phyloP scores from a whole-genome alignment of 1,140 invertebrate species.

The Marisa cornuarietis region DNA sequence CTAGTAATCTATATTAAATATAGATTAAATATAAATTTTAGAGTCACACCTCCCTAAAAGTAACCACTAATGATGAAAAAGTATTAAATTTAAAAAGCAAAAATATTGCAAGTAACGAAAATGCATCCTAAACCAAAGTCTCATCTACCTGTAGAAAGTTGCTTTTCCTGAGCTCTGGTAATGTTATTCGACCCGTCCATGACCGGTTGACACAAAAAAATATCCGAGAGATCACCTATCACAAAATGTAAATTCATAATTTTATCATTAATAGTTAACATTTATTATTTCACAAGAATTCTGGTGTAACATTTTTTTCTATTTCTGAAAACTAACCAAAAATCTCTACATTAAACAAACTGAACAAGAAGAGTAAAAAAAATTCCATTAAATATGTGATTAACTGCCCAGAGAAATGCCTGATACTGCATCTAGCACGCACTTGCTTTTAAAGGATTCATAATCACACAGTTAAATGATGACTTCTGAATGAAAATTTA shows the following conservation, averaged over 20 bases:
- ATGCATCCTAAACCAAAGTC: neutral
- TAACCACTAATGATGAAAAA: too few relatives aligned
- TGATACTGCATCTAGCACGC: too few relatives aligned
- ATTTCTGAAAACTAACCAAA: too few relatives aligned
- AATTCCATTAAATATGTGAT: neutral
- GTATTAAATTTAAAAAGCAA: too few relatives aligned
- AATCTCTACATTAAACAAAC: neutral
- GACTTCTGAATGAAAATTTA: neutral
- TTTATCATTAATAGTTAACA: neutral
- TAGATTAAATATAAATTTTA: too few relatives aligned
- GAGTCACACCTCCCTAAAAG: too few relatives aligned
- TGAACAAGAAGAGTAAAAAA: neutral
- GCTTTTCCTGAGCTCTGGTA: constrained; percentile 88
- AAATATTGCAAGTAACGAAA: neutral
- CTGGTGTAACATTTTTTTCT: too few relatives aligned
- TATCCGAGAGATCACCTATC: constrained; percentile 93
- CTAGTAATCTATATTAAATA: too few relatives aligned
- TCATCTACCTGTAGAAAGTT: constrained; percentile 78
- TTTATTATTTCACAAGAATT: neutral
- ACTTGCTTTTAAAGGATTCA: too few relatives aligned
- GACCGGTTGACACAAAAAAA: constrained; percentile 98
- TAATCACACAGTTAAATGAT: neutral
- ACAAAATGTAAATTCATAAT: neutral
- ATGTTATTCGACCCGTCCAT: constrained; percentile 93
- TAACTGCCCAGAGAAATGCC: neutral